Conservation (phyloP, 2,113 vertebrate genomes). For the Poeciliopsis turrubarensis region DNA sequence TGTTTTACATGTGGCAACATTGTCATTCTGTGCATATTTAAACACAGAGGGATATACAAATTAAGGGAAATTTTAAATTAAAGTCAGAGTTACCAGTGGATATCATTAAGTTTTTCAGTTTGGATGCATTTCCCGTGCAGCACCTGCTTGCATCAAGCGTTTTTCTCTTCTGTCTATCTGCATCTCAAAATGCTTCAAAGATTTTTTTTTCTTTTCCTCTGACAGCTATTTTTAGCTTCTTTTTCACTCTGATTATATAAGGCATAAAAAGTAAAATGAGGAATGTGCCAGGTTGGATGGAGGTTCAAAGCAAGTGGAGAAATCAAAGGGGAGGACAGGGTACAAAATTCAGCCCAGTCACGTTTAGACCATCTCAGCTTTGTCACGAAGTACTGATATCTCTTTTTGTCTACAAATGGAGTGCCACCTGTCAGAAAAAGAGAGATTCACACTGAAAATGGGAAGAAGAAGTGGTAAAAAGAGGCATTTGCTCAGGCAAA, state of each 20-base stretch:
- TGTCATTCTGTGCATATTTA: neutral
- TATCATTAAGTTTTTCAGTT: slow-evolving; percentile 8
- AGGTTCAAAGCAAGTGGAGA: slow-evolving; percentile 23
- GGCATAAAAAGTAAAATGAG: slow-evolving; percentile 65
- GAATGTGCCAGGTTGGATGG: slow-evolving; percentile 59
- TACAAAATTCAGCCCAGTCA: slow-evolving; percentile 29
- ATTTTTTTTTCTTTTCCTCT: slow-evolving; percentile 50
- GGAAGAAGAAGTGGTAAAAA: neutral
- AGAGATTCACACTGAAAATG: slow-evolving; percentile 23
- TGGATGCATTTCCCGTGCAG: slow-evolving; percentile 17
- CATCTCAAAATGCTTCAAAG: slow-evolving; percentile 59
- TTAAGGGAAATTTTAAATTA: neutral
- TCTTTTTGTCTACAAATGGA: slow-evolving; percentile 25
- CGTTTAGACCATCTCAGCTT: slow-evolving; percentile 27
- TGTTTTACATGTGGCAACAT: slow-evolving; percentile 1
- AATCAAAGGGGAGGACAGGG: slow-evolving; percentile 16
- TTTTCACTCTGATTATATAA: slow-evolving; percentile 73
- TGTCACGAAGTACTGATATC: slow-evolving; percentile 9
- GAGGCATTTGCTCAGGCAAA: slow-evolving; percentile 7
- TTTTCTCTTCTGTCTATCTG: slow-evolving; percentile 51
- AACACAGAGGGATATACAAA: neutral
- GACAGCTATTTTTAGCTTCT: slow-evolving; percentile 70
- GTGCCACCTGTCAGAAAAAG: slow-evolving; percentile 19
- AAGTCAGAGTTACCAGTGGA: neutral
- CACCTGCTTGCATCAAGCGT: slow-evolving; percentile 42